Conservation (phyloP, 2,888 invertebrate species). For the Eledona agricola region DNA sequence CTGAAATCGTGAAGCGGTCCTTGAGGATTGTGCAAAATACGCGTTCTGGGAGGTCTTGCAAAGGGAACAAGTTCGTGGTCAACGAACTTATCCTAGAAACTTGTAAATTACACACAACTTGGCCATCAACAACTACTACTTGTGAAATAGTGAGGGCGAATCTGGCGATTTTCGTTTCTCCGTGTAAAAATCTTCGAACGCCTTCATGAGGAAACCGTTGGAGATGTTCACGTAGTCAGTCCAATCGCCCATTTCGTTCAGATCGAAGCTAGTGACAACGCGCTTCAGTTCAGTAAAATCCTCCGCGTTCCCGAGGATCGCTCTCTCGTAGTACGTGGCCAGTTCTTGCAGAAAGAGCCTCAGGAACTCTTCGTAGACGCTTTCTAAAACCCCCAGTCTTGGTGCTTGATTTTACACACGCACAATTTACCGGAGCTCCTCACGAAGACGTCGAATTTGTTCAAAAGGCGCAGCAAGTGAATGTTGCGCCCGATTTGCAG, state of each 20-base stretch:
- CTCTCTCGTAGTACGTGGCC: constrained; percentile 41
- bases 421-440: constrained; percentile 2
- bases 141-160: constrained; percentile 49
- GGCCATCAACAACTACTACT: constrained; percentile 36
- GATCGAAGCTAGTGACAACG: constrained; percentile 17
- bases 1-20: constrained; percentile 55
- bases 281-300: background rate
- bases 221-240: constrained; percentile 55
- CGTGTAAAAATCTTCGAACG: constrained; percentile 60
- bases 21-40: constrained; percentile 51
- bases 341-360: constrained; percentile 51
- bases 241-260: constrained; percentile 54
- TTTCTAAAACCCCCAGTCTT: constrained; percentile 50
- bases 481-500: constrained; percentile 58
- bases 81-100: constrained; percentile 52
- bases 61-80: constrained; percentile 53
- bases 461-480: constrained; percentile 53
- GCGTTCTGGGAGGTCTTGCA: constrained; percentile 53
- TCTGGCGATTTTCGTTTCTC: constrained; percentile 32
- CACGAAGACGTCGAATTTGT: constrained; percentile 45
- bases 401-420: constrained; percentile 54
- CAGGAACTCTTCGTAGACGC: constrained; percentile 56
- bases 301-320: constrained; percentile 19
- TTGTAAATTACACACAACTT: constrained; percentile 6
- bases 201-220: constrained; percentile 62